Base-by-base conservation (phyloP, 2,888 invertebrate genomes). In the Galerucella nymphaeae region DNA sequence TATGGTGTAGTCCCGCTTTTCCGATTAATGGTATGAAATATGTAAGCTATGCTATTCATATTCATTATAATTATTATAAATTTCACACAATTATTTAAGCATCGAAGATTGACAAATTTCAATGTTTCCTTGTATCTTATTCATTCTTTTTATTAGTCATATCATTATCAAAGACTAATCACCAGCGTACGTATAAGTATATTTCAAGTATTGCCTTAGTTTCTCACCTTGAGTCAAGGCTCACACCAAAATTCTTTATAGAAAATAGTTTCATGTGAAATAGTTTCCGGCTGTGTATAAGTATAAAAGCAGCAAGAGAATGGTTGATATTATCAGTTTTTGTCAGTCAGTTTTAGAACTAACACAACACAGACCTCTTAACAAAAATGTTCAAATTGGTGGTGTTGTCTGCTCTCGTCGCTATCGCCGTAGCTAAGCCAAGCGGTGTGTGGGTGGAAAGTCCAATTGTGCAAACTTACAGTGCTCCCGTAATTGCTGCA, bases 371-470 rank as follows among this genome's bases (percentile, higher is more conserved):
- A 77, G 75, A 75, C 71, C 57, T 62, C 72, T 70, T 48, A 48
- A 14, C 59, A 67, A 80, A 79, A 78, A 83, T 83, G 83, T 82
- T 80, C 74, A 82, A 82, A 77, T 79, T 83, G 80, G 80, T 82
- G 80, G 81, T 83, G 80, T 81, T 91, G 85, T 89, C 89, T 87
- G 89, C 90, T 87, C 86, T 91, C 77, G 86, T 89, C 83, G 88
- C 90, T 78, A 87, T 90, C 83, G 90, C 89, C 74, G 88, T 88
- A 82, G 91, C 90, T 81, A 87, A 77, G 81, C 86, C 73, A 71
- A 87, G 77, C 83, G 69, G 65, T 13, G 50, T 65, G 42, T 55
- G 41, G 48, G 41, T 61, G 20, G 41, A 23, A 41, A 57, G 41
- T 42, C 64, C 63, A 57, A 62, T 57, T 23, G 66, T 66, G 8